Evolutionary conservation across 2,113 vertebrate genomes (phyloP).

Genomic region (Pachycephala philippinensis): DNA sequence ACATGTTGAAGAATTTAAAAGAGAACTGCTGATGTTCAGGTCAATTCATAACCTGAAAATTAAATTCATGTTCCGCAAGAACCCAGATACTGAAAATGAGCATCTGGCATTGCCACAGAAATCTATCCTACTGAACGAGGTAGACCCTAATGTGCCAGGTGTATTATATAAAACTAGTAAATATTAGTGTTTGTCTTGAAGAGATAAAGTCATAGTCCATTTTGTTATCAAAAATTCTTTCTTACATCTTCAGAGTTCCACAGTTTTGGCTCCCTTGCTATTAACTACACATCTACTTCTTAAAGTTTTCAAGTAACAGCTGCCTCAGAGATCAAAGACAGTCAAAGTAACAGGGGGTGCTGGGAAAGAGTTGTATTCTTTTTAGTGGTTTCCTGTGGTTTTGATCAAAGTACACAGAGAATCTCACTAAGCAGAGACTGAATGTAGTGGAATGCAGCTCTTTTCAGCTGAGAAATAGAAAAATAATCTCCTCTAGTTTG

Average conservation of each 20-base stretch:
- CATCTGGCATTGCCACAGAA: neutral
- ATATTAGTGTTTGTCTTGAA: neutral
- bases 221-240: neutral
- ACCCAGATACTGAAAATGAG: neutral
- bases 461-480: neutral
- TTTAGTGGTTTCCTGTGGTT: neutral
- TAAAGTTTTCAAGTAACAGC: neutral
- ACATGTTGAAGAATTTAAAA: neutral
- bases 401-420: constrained; percentile 21
- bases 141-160: neutral
- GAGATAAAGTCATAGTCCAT: neutral
- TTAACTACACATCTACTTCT: neutral
- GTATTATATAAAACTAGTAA: neutral
- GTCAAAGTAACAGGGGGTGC: neutral
- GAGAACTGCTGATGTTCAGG: neutral
- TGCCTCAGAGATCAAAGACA: neutral
- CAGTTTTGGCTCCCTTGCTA: neutral
- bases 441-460: neutral
- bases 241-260: neutral
- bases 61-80: neutral
- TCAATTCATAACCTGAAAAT: neutral
- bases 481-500: neutral
- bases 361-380: neutral
- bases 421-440: neutral
- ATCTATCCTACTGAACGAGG: neutral